Base-by-base conservation (phyloP, 2,113 vertebrate genomes). In the Pteronura brasiliensis region DNA sequence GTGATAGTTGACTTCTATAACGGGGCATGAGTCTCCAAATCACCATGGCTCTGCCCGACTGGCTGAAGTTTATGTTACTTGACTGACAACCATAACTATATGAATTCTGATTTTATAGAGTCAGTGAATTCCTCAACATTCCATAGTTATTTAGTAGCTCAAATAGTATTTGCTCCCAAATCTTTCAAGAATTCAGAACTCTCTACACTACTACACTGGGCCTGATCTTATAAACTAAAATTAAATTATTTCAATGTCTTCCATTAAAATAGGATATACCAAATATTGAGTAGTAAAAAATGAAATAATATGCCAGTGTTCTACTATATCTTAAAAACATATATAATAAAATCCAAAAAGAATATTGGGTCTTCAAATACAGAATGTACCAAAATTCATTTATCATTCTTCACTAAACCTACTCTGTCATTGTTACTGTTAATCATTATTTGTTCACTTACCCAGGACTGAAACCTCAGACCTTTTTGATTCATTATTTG, bases 291-390 rank as follows among this genome's bases (percentile, higher is more conserved):
- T 52, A 83, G 13, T 57, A 79, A 96, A 93, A 84, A 47, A 59
- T 20, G 31, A 61, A 21, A 61, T 29, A 31, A 7, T 4, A 49
- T 49, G 34, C 2, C 47, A 42, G 18, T 79, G 34, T 17, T 86
- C 55, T 83, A 27, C 14, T 89, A 0, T 59, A 65, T 39, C 36
- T 79, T 90, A 67, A 36, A 76, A 91, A 82, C 10, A 12, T 63
- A 57, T 15, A 81, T 49, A 87, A 81, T 86, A 90, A 83, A 93
- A 88, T 29, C 15, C 3, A 57, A 87, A 91, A 86, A 67, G 11
- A 88, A 79, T 55, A 14, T 2, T 52, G 15, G 23, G 42, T 74
- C 49, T 29, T 89, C 36, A 83, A 79, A 89, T 29, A 44, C 4
- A 71, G 34, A 12, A 55, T 17, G 4, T 65, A 59, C 21, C 94